phyloP scores from a whole-genome alignment of 92 coral and sea anemone genomes.

The Chrysogorgia sp. region DNA sequence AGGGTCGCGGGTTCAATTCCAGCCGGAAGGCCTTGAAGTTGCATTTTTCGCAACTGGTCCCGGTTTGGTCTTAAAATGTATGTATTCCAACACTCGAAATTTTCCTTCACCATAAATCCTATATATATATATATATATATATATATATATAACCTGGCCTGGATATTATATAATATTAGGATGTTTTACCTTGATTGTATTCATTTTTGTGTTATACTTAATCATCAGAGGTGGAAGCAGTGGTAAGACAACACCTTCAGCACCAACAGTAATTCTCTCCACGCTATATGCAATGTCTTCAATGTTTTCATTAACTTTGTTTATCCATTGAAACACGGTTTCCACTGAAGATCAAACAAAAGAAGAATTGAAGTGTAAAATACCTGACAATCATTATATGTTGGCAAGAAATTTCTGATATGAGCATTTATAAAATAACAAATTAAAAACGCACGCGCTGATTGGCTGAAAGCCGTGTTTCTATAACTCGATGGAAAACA shows the following conservation, averaged over 20 bases:
- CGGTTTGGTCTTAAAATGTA: too few relatives aligned
- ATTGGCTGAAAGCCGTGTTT: too few relatives aligned
- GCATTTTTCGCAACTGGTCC: too few relatives aligned
- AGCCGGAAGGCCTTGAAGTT: too few relatives aligned
- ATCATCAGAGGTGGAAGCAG: conserved; percentile 13
- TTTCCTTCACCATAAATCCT: too few relatives aligned
- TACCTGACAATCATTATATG: background rate
- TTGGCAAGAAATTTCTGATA: background rate
- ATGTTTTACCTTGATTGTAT: conserved; percentile 30
- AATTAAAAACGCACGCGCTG: too few relatives aligned
- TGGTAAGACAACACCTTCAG: conserved; percentile 7
- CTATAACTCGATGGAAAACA: too few relatives aligned
- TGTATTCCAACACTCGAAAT: too few relatives aligned
- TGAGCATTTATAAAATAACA: too few relatives aligned
- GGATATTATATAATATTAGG: background rate
- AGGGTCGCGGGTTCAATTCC: too few relatives aligned
- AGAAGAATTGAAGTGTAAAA: background rate
- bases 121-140: too few relatives aligned
- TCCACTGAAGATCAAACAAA: conserved; percentile 12
- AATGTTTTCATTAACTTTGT: conserved; percentile 33
- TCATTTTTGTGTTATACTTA: conserved; percentile 39
- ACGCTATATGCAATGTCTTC: conserved; percentile 41
- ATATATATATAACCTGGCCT: background rate
- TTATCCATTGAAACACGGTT: conserved; percentile 23
- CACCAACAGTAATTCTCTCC: conserved; percentile 28